phyloP scores from a whole-genome alignment of 2,113 vertebrate genomes.

The Salvator merianae region DNA sequence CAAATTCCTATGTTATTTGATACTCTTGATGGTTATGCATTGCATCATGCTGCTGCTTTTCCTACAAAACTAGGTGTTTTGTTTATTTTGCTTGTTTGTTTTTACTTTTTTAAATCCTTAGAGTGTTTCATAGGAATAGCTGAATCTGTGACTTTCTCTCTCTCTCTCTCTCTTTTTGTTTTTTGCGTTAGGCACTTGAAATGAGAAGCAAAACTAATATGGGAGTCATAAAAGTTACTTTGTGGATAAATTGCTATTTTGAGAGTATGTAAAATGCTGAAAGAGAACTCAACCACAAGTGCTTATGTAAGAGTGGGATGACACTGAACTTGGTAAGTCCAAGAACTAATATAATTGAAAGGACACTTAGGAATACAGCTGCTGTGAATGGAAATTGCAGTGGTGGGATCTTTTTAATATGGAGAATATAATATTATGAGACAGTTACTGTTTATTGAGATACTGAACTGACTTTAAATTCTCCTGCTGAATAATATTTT shows the following conservation, averaged over 20 bases:
- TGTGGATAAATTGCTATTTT: slow-evolving; percentile 13
- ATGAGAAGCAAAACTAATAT: background rate
- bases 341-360: slow-evolving; percentile 28
- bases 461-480: slow-evolving; percentile 32
- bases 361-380: slow-evolving; percentile 1
- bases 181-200: background rate
- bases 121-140: background rate
- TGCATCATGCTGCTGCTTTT: background rate
- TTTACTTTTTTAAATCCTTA: background rate
- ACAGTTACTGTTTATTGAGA: slow-evolving; percentile 21
- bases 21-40: background rate
- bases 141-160: background rate
- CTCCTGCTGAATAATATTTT: background rate
- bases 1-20: background rate
- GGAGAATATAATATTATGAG: slow-evolving; percentile 15
- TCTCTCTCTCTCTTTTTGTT: background rate
- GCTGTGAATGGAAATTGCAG: slow-evolving; percentile 25
- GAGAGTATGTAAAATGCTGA: slow-evolving; percentile 35
- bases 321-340: slow-evolving; percentile 9
- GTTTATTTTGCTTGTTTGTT: background rate
- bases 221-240: background rate
- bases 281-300: background rate
- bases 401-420: slow-evolving; percentile 10
- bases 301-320: slow-evolving; percentile 12
- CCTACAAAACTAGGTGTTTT: background rate